Base-by-base conservation (phyloP, 1,140 invertebrate species). In the Caerostris darwini region DNA sequence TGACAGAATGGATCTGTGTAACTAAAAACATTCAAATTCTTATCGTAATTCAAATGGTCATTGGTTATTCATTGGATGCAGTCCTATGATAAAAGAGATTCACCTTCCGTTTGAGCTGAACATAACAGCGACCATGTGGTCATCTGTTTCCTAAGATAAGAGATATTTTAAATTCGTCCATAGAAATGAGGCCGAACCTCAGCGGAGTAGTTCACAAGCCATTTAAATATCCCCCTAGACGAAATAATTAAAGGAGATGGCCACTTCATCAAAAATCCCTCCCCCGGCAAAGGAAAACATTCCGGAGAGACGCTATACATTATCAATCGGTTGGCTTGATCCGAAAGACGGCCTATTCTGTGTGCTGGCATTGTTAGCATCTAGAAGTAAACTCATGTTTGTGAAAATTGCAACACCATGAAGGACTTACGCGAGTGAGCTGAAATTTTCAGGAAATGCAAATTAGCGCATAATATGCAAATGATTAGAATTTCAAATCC, bases 271-370 rank as follows among this genome's bases (percentile, higher is more conserved):
- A 77, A 77, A 77, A 77, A 34, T 77, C 34, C 34, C 34, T 34
- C 34, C 34, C 34, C 34, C 34, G 34, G 34, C 34, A 0, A 53
- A 77, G 71, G 71, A 77, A 77, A 77, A 77, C 34, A 77, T 50
- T 77, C 71, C 71, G 34, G 19, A 34, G 34, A 90, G 88, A 57
- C 88, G 56, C 88, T 7, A 90, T 77, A 69, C 88, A 90, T 90
- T 90, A 90, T 59, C 50, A 71, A 90, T 90, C 88, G 69, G 69
- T 90, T 58, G 57, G 56, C 85, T 87, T 71, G 64, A 71, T 90
- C 88, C 50, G 64, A 90, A 92, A 92, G 59, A 69, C 58, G 81
- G 53, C 77, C 50, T 34, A 50, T 59, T 59, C 58, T 81, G 56
- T 81, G 50, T 64, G 53, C 34, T 34, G 34, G 34, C 34, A 34